A percentile compares a stretch with the other conserved stretches of the same genome.
These are phyloP conservation scores for Hirudinaria manillensis DNA, from an alignment of 2,888 invertebrate species.

Conservation along the genomic window DNA sequence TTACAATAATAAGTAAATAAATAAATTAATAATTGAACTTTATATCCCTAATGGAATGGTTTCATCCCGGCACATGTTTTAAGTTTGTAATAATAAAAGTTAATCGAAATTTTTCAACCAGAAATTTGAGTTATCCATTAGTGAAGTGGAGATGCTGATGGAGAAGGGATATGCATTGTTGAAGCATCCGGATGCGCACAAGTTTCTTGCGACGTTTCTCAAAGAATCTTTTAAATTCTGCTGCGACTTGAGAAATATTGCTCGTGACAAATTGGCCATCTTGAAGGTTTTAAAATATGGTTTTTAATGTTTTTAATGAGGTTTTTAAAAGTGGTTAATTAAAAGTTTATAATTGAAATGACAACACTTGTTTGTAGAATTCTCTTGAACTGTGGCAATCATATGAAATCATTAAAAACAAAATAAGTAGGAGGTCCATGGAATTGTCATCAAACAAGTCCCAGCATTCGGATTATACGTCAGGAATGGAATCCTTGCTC, in stretches of 20 bases:
- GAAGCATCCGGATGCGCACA: neutral
- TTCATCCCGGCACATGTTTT: too few relatives aligned
- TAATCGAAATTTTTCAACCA: neutral
- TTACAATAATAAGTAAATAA: too few relatives aligned
- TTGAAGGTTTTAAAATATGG: neutral
- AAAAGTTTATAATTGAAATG: too few relatives aligned
- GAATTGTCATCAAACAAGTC: too few relatives aligned
- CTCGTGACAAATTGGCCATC: neutral
- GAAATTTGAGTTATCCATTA: neutral
- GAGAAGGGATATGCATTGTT: neutral
- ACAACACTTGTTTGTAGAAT: too few relatives aligned
- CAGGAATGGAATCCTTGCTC: too few relatives aligned
- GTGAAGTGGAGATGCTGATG: neutral
- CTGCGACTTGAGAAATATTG: neutral
- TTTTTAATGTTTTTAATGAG: neutral
- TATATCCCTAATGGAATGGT: too few relatives aligned
- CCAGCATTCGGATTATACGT: too few relatives aligned
- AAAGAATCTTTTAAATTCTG: conserved; percentile 4
- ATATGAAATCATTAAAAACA: neutral
- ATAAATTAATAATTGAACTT: too few relatives aligned
- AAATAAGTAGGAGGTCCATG: too few relatives aligned
- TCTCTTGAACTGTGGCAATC: neutral
- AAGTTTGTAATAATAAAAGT: neutral
- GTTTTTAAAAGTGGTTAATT: neutral
- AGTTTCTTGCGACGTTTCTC: neutral